These are phyloP conservation scores for Spilosoma lubricipeda DNA, from an alignment of 2,888 invertebrate species.

Conservation along the genomic window DNA sequence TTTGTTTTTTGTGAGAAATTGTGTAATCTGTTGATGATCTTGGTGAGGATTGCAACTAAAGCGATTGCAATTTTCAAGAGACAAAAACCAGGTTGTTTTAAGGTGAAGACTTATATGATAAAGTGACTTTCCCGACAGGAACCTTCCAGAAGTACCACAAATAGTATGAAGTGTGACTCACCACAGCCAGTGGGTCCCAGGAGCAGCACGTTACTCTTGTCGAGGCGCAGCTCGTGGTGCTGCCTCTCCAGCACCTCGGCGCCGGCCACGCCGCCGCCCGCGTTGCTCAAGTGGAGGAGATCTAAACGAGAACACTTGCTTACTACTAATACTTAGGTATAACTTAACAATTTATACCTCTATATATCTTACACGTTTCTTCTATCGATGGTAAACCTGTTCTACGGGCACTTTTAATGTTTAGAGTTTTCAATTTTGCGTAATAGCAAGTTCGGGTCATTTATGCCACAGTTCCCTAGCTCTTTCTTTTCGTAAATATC, in stretches of 20 bases:
- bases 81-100: too few species aligned
- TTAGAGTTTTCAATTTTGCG: too few species aligned
- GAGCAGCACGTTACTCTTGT: conserved; percentile 98
- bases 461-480: too few species aligned
- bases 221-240: conserved; percentile 93
- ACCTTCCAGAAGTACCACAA: too few species aligned
- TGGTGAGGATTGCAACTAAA: background rate
- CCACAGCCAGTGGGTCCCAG: conserved; percentile 99
- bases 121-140: too few species aligned
- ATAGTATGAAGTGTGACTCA: conserved; percentile 63
- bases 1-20: background rate
- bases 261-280: conserved; percentile 63
- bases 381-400: background rate
- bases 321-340: background rate
- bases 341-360: too few species aligned
- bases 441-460: too few species aligned
- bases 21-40: background rate
- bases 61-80: too few species aligned
- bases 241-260: conserved; percentile 94
- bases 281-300: conserved; percentile 93
- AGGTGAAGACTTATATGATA: too few species aligned
- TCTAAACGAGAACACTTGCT: conserved; percentile 85
- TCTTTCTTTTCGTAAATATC: too few species aligned
- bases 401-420: background rate
- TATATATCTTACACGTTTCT: background rate